phyloP scores from a whole-genome alignment of 53 echinoderm and acorn worm species.

The Apostichopus leukothele region DNA sequence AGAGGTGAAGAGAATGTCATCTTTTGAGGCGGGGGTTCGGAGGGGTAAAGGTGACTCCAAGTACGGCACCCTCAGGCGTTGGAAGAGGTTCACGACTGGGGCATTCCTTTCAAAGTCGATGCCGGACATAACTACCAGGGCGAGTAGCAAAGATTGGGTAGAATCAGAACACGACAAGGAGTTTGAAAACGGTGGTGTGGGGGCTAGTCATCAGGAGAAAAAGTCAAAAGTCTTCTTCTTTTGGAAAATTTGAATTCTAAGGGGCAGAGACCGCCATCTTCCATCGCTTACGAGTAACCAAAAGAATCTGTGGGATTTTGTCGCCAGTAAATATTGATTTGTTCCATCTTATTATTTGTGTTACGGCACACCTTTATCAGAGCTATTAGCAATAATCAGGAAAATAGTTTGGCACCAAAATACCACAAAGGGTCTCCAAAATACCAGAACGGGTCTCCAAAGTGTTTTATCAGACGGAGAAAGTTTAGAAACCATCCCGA shows the following conservation, averaged over 20 bases:
- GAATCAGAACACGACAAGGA: not conserved
- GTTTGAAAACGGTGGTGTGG: not conserved
- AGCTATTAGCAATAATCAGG: too few relatives aligned
- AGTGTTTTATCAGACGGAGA: too few relatives aligned
- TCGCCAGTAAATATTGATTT: too few relatives aligned
- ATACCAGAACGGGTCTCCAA: too few relatives aligned
- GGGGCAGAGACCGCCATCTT: too few relatives aligned
- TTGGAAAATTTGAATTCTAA: constrained; percentile 20
- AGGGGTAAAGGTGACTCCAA: not conserved
- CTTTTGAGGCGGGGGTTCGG: not conserved
- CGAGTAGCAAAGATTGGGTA: not conserved
- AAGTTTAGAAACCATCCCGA: too few relatives aligned
- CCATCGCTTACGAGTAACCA: too few relatives aligned
- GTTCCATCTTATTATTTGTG: too few relatives aligned
- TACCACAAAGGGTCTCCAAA: too few relatives aligned
- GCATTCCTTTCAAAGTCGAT: constrained; percentile 25
- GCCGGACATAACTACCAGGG: constrained; percentile 15
- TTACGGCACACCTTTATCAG: too few relatives aligned
- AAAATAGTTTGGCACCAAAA: too few relatives aligned
- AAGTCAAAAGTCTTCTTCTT: constrained; percentile 46
- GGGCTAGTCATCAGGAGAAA: not conserved
- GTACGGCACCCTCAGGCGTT: constrained; percentile 19
- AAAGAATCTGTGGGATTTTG: too few relatives aligned
- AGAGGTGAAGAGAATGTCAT: not conserved
- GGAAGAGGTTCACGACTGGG: constrained; percentile 18